Conservation (phyloP, 2,888 invertebrate genomes). For the Eupeodes latifasciatus region DNA sequence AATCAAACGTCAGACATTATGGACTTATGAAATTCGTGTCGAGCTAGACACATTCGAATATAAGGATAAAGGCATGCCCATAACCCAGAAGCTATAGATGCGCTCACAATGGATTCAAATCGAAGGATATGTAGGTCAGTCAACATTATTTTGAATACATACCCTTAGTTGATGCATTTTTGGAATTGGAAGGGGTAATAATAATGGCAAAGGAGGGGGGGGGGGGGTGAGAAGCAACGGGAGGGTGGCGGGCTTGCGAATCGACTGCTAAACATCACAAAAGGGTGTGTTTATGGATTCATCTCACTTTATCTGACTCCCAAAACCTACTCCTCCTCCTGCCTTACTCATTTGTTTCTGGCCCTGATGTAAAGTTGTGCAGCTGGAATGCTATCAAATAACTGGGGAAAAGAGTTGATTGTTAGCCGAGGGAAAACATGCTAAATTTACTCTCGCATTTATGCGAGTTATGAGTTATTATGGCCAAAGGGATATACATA, state of each 20-base stretch:
- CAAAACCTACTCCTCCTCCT: not conserved
- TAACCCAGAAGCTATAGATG: not conserved
- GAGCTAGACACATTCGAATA: conserved; percentile 10
- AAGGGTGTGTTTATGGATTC: conserved; percentile 30
- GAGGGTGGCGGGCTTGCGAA: not conserved
- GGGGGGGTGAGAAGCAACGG: too few relatives aligned
- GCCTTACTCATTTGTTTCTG: not conserved
- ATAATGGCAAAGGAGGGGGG: too few relatives aligned
- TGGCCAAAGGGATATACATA: conserved; percentile 7
- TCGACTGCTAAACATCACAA: conserved; percentile 15
- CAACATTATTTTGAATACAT: conserved; percentile 49
- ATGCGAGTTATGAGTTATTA: conserved; percentile 61
- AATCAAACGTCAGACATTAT: conserved; percentile 63
- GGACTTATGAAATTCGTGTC: conserved; percentile 46
- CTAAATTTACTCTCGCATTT: conserved; percentile 60
- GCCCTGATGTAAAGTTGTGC: conserved; percentile 51
- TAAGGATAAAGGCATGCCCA: not conserved
- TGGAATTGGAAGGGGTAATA: not conserved
- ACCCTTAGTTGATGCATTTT: conserved; percentile 39
- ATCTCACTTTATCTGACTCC: not conserved
- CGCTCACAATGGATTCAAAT: conserved; percentile 14
- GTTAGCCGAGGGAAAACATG: conserved; percentile 60
- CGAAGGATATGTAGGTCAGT: conserved; percentile 61
- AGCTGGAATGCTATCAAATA: conserved; percentile 51
- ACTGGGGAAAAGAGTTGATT: conserved; percentile 33